phyloP scores from a whole-genome alignment of 1,140 invertebrate genomes.

The Melipona quadrifasciata region DNA sequence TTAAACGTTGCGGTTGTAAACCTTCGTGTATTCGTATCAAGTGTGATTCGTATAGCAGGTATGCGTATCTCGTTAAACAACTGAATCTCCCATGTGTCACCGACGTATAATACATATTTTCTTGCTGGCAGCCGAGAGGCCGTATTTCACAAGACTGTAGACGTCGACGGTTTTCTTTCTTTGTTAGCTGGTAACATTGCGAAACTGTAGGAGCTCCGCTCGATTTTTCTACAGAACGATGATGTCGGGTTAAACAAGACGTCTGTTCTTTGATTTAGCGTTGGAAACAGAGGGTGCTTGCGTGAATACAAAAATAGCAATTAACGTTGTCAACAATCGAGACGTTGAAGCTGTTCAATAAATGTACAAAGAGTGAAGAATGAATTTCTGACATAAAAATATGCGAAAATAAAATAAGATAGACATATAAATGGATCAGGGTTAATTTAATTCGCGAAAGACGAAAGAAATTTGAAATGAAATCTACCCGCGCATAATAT shows the following conservation, averaged over 20 bases:
- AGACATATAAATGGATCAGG: neutral
- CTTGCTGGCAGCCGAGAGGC: neutral
- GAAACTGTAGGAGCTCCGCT: constrained; percentile 19
- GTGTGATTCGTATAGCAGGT: constrained; percentile 20
- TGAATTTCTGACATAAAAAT: neutral
- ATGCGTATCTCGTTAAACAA: constrained; percentile 14
- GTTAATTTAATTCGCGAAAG: neutral
- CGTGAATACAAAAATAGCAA: neutral
- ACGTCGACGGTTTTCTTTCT: constrained; percentile 50
- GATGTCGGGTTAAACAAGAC: no score
- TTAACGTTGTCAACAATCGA: neutral
- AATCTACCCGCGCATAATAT: neutral
- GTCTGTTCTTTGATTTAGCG: neutral
- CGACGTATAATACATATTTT: constrained; percentile 31
- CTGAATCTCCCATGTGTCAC: constrained; percentile 22
- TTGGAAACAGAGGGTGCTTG: neutral
- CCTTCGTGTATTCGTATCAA: neutral
- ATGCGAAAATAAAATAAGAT: neutral
- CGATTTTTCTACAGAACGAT: constrained; percentile 15
- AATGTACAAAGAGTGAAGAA: neutral
- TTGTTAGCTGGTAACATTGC: constrained; percentile 31
- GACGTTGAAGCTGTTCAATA: neutral
- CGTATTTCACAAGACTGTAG: constrained; percentile 50
- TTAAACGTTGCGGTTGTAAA: constrained; percentile 33
- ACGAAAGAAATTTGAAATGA: neutral